Conservation (phyloP, 2,888 invertebrate genomes). For the Cotesia congregata region DNA sequence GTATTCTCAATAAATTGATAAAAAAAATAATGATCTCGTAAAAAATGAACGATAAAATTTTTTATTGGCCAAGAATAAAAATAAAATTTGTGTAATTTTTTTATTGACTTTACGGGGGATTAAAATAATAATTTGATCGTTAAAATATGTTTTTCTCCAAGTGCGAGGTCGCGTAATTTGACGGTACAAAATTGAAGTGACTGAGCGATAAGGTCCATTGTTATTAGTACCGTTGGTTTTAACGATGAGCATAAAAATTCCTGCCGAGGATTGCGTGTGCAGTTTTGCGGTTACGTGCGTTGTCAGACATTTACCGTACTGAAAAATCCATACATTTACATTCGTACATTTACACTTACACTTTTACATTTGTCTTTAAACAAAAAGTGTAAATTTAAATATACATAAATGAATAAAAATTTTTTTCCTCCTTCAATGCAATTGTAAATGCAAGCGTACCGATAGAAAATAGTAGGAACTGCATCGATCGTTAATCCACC, state of each 20-base stretch:
- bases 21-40: too few species aligned
- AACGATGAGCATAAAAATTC: conserved; percentile 38
- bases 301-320: conserved; percentile 15
- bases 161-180: conserved; percentile 13
- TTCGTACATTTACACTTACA: background rate
- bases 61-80: background rate
- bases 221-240: conserved; percentile 36
- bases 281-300: conserved; percentile 17
- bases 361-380: background rate
- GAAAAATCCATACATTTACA: conserved; percentile 14
- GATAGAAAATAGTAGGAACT: conserved; percentile 26
- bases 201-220: conserved; percentile 35
- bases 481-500: conserved; percentile 40
- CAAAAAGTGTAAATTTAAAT: background rate
- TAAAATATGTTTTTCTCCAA: conserved; percentile 6
- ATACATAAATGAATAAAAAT: background rate
- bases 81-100: background rate
- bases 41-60: background rate
- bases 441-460: conserved; percentile 10
- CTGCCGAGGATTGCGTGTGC: conserved; percentile 10
- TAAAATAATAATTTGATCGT: conserved; percentile 2
- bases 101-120: background rate
- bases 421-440: conserved; percentile 16
- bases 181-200: conserved; percentile 12
- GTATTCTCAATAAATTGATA: too few species aligned